Base-by-base conservation (phyloP, 1,140 invertebrate genomes). In the Hypothenemus hampei region DNA sequence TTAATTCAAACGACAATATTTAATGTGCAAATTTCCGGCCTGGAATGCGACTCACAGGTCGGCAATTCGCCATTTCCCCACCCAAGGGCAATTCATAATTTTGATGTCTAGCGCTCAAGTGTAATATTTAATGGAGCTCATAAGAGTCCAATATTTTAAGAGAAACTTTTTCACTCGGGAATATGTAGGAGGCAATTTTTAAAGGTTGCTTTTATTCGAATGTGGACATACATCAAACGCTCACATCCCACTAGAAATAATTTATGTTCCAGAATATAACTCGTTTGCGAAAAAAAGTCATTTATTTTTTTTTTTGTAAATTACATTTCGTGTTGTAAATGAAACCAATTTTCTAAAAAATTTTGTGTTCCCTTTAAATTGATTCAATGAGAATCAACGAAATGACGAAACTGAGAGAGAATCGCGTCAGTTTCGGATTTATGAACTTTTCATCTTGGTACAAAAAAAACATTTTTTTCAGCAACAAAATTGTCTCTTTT, bases 81-180 rank as follows among this genome's bases (percentile, higher is more conserved):
- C 44, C 3, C 20, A 49, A 16, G 7, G 16, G 47, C 18, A 19
- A 49, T 49, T 37, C 47, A 49, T 49, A 49, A 49, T 49, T 49
- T 19, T 39, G 33, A 49, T 22, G 47, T 29, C 47, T 21, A 35
- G 16, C 33, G 24, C 47, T 37, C 21, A 36, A 16, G 18, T 49
- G 47, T 37, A 49, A 49, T 49, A 49, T 49, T 39, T 49, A 49
- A 49, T 49, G 47, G 47, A 20, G 35, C 47, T 35, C 47, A 37
- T 49, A 39, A 49, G 47, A 49, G 47, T 49, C 37, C 20, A 19
- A 37, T 49, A 49, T 49, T 49, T 49, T 35, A 37, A n/a, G 33
- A 13, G 24, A 49, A 37, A 49, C 39, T 49, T 49, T 49, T 49
- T 37, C 47, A 10, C 18, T 21, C 20, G 10, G 3, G 20, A 31